A percentile compares a stretch with the other conserved stretches of the same genome.
Conservation (phyloP, 2,113 vertebrate genomes). For the Nothobranchius furzeri region DNA sequence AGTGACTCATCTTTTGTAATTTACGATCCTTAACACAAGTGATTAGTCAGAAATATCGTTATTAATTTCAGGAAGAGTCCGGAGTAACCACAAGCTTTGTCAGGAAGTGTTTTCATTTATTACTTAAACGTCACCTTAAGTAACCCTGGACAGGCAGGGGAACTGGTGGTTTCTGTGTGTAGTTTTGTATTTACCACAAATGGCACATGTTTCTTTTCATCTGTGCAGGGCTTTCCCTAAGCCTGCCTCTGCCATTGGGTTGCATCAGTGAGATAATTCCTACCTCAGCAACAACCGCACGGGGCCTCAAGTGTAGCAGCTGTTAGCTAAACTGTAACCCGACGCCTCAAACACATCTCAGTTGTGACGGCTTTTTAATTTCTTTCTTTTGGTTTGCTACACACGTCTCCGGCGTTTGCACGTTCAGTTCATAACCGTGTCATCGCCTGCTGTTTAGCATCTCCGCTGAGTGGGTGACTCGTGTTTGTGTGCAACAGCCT, state of each 20-base stretch:
- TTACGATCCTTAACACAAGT: constrained; percentile 33
- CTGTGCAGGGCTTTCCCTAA: constrained; percentile 29
- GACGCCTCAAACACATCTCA: neutral
- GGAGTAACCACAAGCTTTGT: constrained; percentile 16
- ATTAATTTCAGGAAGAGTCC: constrained; percentile 28
- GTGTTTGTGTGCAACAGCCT: constrained; percentile 29
- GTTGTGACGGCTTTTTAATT: neutral
- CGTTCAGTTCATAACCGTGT: constrained; percentile 30
- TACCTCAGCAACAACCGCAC: constrained; percentile 10
- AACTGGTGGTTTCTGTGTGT: constrained; percentile 18
- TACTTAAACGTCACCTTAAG: constrained; percentile 24
- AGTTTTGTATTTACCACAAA: constrained; percentile 24
- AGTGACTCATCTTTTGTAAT: constrained; percentile 16
- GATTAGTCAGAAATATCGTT: constrained; percentile 41
- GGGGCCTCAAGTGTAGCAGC: constrained; percentile 1
- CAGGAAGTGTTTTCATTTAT: constrained; percentile 19
- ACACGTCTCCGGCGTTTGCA: constrained; percentile 28
- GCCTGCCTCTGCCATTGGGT: neutral
- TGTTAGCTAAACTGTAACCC: constrained; percentile 34
- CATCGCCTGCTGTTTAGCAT: constrained; percentile 34
- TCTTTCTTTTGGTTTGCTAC: neutral
- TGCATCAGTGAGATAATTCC: constrained; percentile 7
- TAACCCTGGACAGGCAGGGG: constrained; percentile 9
- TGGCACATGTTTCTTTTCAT: constrained; percentile 5
- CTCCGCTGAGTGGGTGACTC: constrained; percentile 45